A percentile compares a stretch with the other conserved stretches of the same genome.
Evolutionary conservation across 2,113 vertebrate species (phyloP).

Genomic region (Antigone vipio): DNA sequence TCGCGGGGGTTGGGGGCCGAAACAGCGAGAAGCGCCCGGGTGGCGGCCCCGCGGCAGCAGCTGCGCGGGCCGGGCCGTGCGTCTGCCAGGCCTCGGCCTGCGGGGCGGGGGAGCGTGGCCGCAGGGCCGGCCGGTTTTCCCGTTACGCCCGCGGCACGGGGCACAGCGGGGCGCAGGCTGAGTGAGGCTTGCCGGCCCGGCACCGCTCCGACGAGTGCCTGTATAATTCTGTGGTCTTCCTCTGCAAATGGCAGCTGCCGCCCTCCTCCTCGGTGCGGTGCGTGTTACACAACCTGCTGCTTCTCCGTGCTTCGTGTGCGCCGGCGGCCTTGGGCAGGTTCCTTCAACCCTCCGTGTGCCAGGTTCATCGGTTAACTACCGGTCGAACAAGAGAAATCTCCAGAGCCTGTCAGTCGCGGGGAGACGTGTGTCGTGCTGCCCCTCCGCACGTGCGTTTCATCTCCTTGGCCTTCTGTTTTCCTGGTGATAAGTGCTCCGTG

Average conservation of each 20-base stretch:
- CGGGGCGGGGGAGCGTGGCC: not conserved
- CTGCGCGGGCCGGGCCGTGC: too few relatives aligned
- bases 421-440: too few relatives aligned
- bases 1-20: too few relatives aligned
- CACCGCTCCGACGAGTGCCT: too few relatives aligned
- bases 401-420: not conserved
- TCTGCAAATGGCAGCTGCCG: not conserved
- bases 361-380: accelerated
- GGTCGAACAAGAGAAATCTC: not conserved
- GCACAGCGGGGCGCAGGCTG: not conserved
- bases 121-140: not conserved
- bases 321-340: not conserved
- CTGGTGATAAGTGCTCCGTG: accelerated
- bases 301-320: accelerated
- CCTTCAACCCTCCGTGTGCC: accelerated
- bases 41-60: not conserved
- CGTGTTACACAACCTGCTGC: not conserved
- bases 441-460: accelerated
- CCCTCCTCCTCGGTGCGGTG: too few relatives aligned
- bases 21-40: not conserved
- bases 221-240: not conserved
- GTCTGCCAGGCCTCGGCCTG: too few relatives aligned
- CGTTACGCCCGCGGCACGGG: too few relatives aligned
- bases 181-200: too few relatives aligned
- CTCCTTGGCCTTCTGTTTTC: too few relatives aligned